Percentiles rank a stretch among this genome's conserved stretches.
These are phyloP conservation scores for Dinothrombium tinctorium DNA, from an alignment of 1,140 invertebrate species.

Conservation along the genomic window DNA sequence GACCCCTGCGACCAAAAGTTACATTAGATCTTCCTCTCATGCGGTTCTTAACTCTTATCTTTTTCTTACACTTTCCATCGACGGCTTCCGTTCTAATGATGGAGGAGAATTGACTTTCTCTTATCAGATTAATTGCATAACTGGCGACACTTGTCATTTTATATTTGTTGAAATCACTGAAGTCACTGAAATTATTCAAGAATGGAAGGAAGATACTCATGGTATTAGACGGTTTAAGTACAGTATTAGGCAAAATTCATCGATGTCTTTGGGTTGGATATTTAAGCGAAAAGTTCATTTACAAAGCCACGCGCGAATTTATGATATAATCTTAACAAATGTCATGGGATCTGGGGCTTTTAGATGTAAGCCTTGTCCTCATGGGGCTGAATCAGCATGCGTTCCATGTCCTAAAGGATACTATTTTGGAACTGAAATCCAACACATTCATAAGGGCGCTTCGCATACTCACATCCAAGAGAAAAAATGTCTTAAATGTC, in stretches of 20 bases:
- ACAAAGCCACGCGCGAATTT: constrained; percentile 27
- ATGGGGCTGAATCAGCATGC: constrained; percentile 18
- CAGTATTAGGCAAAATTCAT: constrained; percentile 4
- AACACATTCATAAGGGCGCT: too few relatives aligned
- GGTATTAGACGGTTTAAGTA: neutral
- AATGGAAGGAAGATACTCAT: neutral
- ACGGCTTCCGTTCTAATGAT: constrained; percentile 25
- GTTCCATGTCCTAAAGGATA: constrained; percentile 12
- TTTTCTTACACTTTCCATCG: constrained; percentile 25
- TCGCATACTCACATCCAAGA: neutral
- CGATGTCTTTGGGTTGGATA: constrained; percentile 28
- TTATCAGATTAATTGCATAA: constrained; percentile 27
- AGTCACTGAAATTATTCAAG: neutral
- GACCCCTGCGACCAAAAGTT: neutral
- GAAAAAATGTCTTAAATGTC: constrained; percentile 23
- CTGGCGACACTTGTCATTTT: constrained; percentile 23
- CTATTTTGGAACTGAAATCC: constrained; percentile 1
- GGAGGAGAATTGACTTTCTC: constrained; percentile 26
- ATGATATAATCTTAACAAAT: constrained; percentile 32
- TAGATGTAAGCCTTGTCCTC: constrained; percentile 28
- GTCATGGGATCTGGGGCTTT: constrained; percentile 30
- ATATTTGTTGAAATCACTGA: neutral
- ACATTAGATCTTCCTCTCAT: constrained; percentile 8
- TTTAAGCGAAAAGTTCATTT: constrained; percentile 24
- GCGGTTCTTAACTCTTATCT: constrained; percentile 21